Evolutionary conservation across 2,797 vertebrate genomes (phyloP), one percentile per base, ranked within the genome.

Genomic region (Brachyalestes nurse): DNA sequence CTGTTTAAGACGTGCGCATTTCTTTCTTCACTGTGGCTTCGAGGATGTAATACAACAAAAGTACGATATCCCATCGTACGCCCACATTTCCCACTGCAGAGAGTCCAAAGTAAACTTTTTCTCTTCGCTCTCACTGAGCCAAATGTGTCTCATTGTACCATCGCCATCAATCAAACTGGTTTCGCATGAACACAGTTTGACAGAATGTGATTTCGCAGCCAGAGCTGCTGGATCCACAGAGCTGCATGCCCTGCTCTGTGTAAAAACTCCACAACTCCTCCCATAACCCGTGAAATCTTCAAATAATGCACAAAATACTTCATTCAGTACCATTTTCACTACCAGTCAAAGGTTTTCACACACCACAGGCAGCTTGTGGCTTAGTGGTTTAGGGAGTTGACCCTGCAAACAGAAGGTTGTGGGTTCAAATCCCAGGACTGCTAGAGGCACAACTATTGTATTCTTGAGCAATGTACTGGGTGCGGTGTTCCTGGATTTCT

Each of bases 51-150:
- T 12, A 1, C 4, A 9, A 23, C 9, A 38, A 69, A 4, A 9
- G n/a, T 69, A 69, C 42, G 1, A 47, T 23, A 47, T 49, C 28
- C 5, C 19, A 3, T 28, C 51, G 8, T 28, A 28, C 51, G 23
- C 4, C 40, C n/a, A 14, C 1, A 42, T 25, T 38, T 45, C n/a
- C 16, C 14, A 72, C 7, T 55, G 40, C 7, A 13, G 7, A 64
- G 21, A 47, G 58, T 34, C 21, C 45, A 62, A 60, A 70, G 66
- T n/a, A 40, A 25, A 60, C 73, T 61, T 55, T 55, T 49, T 42
- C 45, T 42, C 8, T 47, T 45, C 17, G 34, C 2, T 49, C 25
- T 80, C 21, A 17, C 38, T 23, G 10, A 9, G 40, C 5, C 8
- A 53, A 66, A 51, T 73, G 40, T 55, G 17, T 42, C 7, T 42